phyloP scores from a whole-genome alignment of 1,140 invertebrate species.

The Chrysopa pallens region DNA sequence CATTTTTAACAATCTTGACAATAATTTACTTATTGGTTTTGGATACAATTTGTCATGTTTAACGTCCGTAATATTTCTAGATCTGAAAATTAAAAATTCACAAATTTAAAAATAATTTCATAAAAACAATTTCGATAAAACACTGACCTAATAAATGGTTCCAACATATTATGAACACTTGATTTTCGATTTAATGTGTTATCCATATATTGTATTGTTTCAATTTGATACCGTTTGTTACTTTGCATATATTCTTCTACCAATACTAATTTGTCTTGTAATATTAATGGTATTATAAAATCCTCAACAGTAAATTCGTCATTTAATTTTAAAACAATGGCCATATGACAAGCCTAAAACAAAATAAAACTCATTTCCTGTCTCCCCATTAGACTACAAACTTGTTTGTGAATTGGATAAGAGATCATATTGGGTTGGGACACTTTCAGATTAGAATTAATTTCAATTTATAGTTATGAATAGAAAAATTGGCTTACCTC shows the following conservation, averaged over 20 bases:
- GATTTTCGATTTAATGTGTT: constrained; percentile 24
- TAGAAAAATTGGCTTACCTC: too few relatives aligned
- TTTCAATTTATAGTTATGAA: too few relatives aligned
- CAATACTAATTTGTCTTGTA: constrained; percentile 50
- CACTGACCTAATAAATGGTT: constrained; percentile 23
- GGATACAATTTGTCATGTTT: constrained; percentile 34
- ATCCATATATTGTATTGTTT: constrained; percentile 42
- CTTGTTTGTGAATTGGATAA: too few relatives aligned
- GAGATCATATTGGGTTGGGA: too few relatives aligned
- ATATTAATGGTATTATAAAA: constrained; percentile 47
- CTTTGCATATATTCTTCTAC: constrained; percentile 44
- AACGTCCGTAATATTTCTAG: constrained; percentile 34
- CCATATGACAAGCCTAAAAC: constrained; percentile 38
- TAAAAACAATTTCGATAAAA: constrained; percentile 3
- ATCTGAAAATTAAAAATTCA: constrained; percentile 22
- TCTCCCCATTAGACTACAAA: too few relatives aligned
- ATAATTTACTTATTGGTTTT: constrained; percentile 39
- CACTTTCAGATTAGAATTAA: too few relatives aligned
- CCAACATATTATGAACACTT: constrained; percentile 19
- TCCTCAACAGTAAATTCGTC: constrained; percentile 39
- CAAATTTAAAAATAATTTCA: too few relatives aligned
- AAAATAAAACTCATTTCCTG: too few relatives aligned
- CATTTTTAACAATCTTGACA: constrained; percentile 36
- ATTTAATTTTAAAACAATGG: constrained; percentile 40
- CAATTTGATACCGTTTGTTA: constrained; percentile 33